phyloP scores from a whole-genome alignment of 2,797 vertebrate genomes.

The Caiman crocodilus region DNA sequence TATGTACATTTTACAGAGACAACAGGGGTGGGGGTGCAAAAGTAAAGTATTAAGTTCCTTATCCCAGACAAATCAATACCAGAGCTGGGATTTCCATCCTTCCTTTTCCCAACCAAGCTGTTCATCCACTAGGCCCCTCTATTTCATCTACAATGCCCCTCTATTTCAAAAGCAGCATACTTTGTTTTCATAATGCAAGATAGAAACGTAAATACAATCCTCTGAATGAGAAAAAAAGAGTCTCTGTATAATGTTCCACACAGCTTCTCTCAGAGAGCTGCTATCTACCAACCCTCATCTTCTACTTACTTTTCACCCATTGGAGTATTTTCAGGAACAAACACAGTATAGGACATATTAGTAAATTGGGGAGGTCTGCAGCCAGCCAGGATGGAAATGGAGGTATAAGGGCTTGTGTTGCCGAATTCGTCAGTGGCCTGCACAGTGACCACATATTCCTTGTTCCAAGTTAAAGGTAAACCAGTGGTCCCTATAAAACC shows the following conservation, averaged over 20 bases:
- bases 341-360: constrained; percentile 87
- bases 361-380: constrained; percentile 90
- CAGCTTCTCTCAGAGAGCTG: constrained; percentile 45
- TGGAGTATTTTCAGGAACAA: constrained; percentile 84
- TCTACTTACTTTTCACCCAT: constrained; percentile 86
- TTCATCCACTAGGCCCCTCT: neutral
- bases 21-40: neutral
- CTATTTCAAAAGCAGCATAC: neutral
- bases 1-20: neutral
- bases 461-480: constrained; percentile 84
- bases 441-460: constrained; percentile 88
- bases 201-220: accelerated
- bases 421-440: constrained; percentile 83
- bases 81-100: neutral
- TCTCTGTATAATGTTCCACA: neutral
- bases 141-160: neutral
- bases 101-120: neutral
- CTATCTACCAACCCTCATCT: neutral
- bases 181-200: neutral
- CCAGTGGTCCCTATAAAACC: constrained; percentile 89
- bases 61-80: neutral
- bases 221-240: neutral
- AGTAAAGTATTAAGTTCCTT: neutral
- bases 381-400: constrained; percentile 86
- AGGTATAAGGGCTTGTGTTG: constrained; percentile 81